Evolutionary conservation across 2,113 vertebrate genomes (phyloP).

Genomic region (Crotalus viridis): DNA sequence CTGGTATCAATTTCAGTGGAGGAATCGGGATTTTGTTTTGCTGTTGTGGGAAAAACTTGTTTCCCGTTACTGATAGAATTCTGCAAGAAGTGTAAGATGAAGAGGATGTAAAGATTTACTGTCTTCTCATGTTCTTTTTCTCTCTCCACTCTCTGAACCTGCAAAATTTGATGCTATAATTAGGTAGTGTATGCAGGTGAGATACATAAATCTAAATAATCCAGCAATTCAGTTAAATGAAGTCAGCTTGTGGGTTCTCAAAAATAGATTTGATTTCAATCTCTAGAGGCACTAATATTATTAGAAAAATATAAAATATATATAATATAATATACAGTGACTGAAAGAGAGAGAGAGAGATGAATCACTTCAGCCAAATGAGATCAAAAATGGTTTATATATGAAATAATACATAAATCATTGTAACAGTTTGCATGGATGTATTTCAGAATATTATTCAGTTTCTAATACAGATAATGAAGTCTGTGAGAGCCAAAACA

Average conservation of each 20-base stretch:
- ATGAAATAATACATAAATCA: constrained; percentile 30
- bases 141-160: neutral
- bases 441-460: constrained; percentile 21
- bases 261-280: neutral
- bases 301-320: neutral
- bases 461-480: constrained; percentile 9
- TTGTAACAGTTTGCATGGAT: neutral
- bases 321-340: neutral
- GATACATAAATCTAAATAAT: neutral
- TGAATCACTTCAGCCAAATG: neutral
- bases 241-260: neutral
- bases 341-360: neutral
- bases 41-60: neutral
- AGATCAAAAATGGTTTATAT: constrained; percentile 25
- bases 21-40: neutral
- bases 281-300: neutral
- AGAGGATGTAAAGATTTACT: neutral
- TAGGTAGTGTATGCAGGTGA: neutral
- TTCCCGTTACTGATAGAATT: neutral
- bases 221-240: neutral
- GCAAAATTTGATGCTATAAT: neutral
- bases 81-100: neutral
- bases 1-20: neutral
- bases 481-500: neutral
- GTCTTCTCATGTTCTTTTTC: neutral